Conservation (phyloP, 2,888 invertebrate genomes). For the Tinea semifulvella region DNA sequence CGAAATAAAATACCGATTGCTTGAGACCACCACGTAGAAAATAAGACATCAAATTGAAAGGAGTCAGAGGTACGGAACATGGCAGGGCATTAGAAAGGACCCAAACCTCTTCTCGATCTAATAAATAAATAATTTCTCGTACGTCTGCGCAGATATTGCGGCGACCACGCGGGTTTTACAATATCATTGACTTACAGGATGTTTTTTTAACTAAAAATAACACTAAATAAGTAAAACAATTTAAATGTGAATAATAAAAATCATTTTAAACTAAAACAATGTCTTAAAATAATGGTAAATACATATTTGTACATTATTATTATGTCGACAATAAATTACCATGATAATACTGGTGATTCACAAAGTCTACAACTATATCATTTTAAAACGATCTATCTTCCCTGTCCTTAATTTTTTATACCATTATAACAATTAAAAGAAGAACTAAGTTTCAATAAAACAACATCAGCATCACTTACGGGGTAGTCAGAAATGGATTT, state of each 20-base stretch:
- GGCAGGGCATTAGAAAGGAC: slow-evolving; percentile 51
- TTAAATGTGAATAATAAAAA: background rate
- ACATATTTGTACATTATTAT: no score
- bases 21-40: slow-evolving; percentile 55
- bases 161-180: slow-evolving; percentile 18
- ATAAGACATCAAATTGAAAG: slow-evolving; percentile 59
- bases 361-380: no score
- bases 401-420: no score
- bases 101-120: slow-evolving; percentile 29
- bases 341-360: no score
- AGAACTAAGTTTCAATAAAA: no score
- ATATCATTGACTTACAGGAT: slow-evolving; percentile 28
- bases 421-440: no score
- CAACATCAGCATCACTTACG: no score
- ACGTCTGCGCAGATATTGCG: slow-evolving; percentile 36
- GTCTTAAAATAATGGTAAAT: no score
- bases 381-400: no score
- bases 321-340: no score
- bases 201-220: slow-evolving; percentile 17
- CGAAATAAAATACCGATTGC: background rate
- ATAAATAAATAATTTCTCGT: slow-evolving; percentile 49
- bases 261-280: no score
- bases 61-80: slow-evolving; percentile 25
- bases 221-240: background rate
- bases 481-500: no score